These are phyloP conservation scores for Drosophila aff. DNA, from an alignment of 1,140 invertebrate genomes.

Conservation along the genomic window DNA sequence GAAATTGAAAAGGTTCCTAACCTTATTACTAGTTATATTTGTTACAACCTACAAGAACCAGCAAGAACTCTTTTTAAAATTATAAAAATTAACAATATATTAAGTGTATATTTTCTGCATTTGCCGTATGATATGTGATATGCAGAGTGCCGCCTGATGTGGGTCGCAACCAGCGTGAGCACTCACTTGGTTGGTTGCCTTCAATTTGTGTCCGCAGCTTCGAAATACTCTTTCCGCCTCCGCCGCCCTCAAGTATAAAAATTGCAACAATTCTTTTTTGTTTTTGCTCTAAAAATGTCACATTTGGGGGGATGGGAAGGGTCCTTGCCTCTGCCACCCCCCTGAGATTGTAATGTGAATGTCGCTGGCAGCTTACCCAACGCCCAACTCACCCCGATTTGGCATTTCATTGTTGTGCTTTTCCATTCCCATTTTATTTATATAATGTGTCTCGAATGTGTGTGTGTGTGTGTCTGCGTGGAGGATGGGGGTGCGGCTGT, in stretches of 20 bases:
- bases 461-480: constrained; percentile 29
- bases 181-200: constrained; percentile 3
- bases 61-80: neutral
- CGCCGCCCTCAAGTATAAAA: constrained; percentile 26
- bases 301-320: constrained; percentile 1
- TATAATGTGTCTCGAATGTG: constrained; percentile 74
- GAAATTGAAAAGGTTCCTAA: neutral
- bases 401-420: constrained; percentile 83
- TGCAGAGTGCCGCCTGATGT: constrained; percentile 2
- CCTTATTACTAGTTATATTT: neutral
- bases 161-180: constrained; percentile 6
- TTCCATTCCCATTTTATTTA: constrained; percentile 74
- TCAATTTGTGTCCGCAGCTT: constrained; percentile 5
- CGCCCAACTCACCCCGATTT: constrained; percentile 22
- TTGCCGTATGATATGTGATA: neutral
- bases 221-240: constrained; percentile 9
- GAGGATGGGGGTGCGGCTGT: constrained; percentile 21
- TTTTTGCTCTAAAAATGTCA: constrained; percentile 58
- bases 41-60: neutral
- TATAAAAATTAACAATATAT: too few relatives aligned
- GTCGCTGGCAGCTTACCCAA: constrained; percentile 58
- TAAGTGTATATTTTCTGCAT: neutral
- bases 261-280: constrained; percentile 52
- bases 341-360: constrained; percentile 62
- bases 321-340: neutral